phyloP scores from a whole-genome alignment of 2,888 invertebrate species.

The Emmelina monodactyla region DNA sequence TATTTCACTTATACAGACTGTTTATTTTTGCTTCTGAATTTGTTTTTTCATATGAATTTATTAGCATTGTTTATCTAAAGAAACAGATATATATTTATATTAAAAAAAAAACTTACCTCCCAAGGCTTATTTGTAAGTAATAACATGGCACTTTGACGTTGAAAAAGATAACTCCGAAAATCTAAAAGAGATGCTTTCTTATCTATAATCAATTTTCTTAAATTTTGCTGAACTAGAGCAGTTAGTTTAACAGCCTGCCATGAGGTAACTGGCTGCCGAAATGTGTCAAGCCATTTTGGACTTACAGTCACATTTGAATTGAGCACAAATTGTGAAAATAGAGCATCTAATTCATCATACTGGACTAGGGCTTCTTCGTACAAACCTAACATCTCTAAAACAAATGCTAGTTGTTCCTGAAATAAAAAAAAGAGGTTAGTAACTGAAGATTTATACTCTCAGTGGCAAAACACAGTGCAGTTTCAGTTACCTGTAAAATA shows the following conservation, averaged over 20 bases:
- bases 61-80: too few species aligned
- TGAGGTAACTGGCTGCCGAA: conserved; percentile 78
- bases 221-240: conserved; percentile 64
- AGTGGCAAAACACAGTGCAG: background rate
- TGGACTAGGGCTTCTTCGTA: conserved; percentile 95
- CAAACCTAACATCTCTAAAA: conserved; percentile 91
- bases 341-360: conserved; percentile 95
- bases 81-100: too few species aligned
- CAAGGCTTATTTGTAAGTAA: conserved; percentile 76
- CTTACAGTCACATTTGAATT: conserved; percentile 91
- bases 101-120: conserved; percentile 79
- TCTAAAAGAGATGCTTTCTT: conserved; percentile 80
- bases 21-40: too few species aligned
- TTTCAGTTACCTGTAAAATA: conserved; percentile 75
- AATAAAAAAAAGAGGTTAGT: conserved; percentile 21
- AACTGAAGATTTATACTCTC: background rate
- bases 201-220: conserved; percentile 54
- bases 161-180: conserved; percentile 92
- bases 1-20: too few species aligned
- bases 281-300: conserved; percentile 84
- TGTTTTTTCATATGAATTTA: too few species aligned
- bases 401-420: conserved; percentile 94
- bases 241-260: conserved; percentile 85
- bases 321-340: conserved; percentile 95
- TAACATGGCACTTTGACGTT: conserved; percentile 89